phyloP scores from a whole-genome alignment of 2,113 vertebrate species.

The Mobula birostris region DNA sequence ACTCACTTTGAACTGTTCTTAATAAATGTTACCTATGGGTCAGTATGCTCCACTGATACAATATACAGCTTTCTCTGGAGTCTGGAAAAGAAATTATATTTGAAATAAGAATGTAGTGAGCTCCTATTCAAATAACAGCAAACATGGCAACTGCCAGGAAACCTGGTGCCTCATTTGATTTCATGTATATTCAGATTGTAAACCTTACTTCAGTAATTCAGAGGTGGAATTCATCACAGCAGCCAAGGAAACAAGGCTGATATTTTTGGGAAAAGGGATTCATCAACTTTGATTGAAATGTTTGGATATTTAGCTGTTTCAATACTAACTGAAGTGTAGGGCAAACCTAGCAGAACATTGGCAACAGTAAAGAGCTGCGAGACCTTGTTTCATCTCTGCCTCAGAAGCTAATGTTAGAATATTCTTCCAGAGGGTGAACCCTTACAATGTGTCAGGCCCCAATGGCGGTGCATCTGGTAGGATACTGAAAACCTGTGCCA shows the following conservation, averaged over 20 bases:
- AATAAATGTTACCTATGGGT: background rate
- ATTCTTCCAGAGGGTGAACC: no score
- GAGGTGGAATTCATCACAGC: slow-evolving; percentile 12
- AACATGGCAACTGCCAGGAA: background rate
- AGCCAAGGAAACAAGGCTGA: background rate
- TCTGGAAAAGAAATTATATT: background rate
- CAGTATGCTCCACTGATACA: slow-evolving; percentile 5
- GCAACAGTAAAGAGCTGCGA: background rate
- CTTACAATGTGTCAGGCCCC: no score
- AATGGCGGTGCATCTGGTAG: no score
- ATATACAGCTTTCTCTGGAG: no score
- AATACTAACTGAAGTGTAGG: background rate
- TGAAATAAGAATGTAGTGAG: no score
- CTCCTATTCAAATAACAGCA: background rate
- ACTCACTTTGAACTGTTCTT: slow-evolving; percentile 19
- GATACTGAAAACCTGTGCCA: no score
- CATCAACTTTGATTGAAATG: background rate
- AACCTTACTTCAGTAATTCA: background rate
- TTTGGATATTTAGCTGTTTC: background rate
- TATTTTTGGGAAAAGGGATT: background rate
- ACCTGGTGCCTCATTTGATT: background rate
- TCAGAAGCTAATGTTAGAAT: no score
- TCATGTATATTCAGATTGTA: background rate
- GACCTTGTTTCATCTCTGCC: background rate
- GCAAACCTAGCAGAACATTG: background rate